These are phyloP conservation scores for Bolinopsis microptera DNA, from an alignment of 37 sponge, comb jelly and placozoan genomes.

Conservation along the genomic window DNA sequence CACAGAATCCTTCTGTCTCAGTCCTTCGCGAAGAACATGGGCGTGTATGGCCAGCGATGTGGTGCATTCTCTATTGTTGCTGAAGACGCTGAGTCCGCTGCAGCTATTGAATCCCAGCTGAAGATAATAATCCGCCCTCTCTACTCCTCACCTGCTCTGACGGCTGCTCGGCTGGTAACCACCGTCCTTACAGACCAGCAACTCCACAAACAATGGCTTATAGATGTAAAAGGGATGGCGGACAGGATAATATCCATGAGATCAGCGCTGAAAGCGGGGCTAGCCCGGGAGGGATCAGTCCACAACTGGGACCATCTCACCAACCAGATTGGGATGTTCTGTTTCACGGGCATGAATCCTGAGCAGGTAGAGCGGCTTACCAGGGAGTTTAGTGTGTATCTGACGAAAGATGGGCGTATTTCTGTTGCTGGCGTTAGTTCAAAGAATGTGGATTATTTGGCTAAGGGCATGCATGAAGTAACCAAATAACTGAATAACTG, in stretches of 20 bases:
- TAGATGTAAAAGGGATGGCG: conserved; percentile 88
- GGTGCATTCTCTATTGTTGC: conserved; percentile 78
- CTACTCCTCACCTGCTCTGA: conserved; percentile 94
- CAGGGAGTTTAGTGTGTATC: conserved; percentile 81
- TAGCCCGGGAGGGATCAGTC: conserved; percentile 80
- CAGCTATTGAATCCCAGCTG: conserved; percentile 89
- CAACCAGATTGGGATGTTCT: conserved; percentile 98
- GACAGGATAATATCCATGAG: conserved; percentile 90
- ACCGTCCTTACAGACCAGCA: conserved; percentile 78
- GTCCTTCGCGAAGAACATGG: conserved; percentile 98
- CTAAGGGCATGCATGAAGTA: conserved; percentile 84
- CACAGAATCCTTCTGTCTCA: conserved; percentile 84
- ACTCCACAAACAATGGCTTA: conserved; percentile 86
- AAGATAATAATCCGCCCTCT: conserved; percentile 89
- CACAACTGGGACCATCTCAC: conserved; percentile 87
- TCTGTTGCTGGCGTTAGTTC: conserved; percentile 84
- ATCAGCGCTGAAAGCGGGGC: conserved; percentile 69
- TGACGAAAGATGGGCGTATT: conserved; percentile 96
- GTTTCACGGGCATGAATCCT: conserved; percentile 79
- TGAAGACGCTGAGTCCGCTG: conserved; percentile 69
- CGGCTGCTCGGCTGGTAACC: conserved; percentile 85
- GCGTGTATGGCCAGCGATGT: conserved; percentile 93
- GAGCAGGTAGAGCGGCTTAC: conserved; percentile 77
- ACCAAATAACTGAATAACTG: conserved; percentile 33
- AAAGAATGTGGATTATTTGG: conserved; percentile 85